These are phyloP conservation scores for Ridgeia piscesae DNA, from an alignment of 1,140 invertebrate genomes.

Conservation along the genomic window DNA sequence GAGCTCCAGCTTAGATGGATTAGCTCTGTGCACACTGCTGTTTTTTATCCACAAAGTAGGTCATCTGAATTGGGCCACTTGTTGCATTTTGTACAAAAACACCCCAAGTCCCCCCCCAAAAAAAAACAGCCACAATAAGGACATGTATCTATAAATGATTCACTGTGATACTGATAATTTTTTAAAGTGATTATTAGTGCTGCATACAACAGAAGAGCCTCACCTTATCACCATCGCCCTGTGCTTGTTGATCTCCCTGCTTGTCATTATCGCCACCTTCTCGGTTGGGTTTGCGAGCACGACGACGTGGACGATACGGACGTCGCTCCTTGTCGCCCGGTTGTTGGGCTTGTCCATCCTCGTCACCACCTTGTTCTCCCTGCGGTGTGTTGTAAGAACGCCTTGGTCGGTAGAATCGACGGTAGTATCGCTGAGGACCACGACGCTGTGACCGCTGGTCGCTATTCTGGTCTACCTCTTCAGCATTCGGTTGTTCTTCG, in stretches of 20 bases:
- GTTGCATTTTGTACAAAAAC: no score
- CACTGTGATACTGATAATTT: no score
- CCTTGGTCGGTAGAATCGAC: constrained; percentile 12
- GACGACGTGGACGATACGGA: background rate
- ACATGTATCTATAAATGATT: no score
- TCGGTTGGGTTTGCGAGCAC: background rate
- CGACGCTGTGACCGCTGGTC: background rate
- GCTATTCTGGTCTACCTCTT: background rate
- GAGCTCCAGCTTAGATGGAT: no score
- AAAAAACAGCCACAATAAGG: no score
- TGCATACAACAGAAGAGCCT: background rate
- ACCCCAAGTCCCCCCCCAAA: no score
- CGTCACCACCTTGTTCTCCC: background rate
- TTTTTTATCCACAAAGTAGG: no score
- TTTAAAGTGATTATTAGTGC: no score
- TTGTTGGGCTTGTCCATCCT: background rate
- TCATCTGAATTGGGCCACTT: no score
- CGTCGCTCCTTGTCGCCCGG: background rate
- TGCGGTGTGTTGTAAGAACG: background rate
- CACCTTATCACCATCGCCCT: constrained; percentile 3
- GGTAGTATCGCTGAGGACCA: constrained; percentile 6
- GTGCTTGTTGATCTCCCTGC: background rate
- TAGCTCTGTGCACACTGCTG: no score
- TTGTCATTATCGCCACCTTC: background rate
- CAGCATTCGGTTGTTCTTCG: background rate